Evolutionary conservation across 2,797 vertebrate species (phyloP).

Genomic region (Sebastes iracundus): DNA sequence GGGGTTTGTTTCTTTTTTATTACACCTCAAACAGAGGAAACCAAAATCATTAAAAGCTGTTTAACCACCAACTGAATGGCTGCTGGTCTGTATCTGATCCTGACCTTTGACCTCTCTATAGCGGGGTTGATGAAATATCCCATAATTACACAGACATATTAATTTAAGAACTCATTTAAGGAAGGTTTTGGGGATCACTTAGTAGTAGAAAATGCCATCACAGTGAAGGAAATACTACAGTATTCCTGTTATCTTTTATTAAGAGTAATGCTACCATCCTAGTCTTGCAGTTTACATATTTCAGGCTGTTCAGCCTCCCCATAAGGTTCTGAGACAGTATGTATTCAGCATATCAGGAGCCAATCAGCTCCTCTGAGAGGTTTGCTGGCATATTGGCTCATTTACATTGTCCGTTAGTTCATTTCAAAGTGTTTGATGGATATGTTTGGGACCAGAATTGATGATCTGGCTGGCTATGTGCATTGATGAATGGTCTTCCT

Average conservation of each 20-base stretch:
- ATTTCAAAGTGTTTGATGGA: neutral
- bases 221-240: neutral
- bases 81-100: neutral
- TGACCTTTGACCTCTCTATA: neutral
- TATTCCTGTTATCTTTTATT: neutral
- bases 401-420: neutral
- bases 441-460: neutral
- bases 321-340: neutral
- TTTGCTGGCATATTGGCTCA: neutral
- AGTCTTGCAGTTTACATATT: neutral
- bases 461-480: neutral
- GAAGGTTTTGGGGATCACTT: neutral
- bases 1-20: constrained; percentile 1
- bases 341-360: neutral
- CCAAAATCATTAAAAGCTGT: neutral
- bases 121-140: neutral
- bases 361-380: neutral
- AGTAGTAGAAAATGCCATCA: neutral
- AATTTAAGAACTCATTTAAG: neutral
- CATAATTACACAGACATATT: neutral
- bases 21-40: neutral
- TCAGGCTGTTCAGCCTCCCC: neutral
- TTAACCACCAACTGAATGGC: neutral
- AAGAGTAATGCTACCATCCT: neutral
- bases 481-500: neutral